These are phyloP conservation scores for Rhorus exstirpatorius DNA, from an alignment of 2,888 invertebrate genomes.

Conservation along the genomic window DNA sequence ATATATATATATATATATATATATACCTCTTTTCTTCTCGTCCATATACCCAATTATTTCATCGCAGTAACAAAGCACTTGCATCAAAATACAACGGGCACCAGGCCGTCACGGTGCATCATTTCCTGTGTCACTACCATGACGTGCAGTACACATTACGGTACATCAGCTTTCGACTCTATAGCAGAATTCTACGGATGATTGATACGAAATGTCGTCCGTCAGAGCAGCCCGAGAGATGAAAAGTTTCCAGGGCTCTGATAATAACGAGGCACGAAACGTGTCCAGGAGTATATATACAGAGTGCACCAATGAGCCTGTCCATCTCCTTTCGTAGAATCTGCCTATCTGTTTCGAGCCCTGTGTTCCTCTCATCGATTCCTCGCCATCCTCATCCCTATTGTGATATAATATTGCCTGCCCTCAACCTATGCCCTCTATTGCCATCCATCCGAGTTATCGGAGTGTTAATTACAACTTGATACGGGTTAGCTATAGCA, in stretches of 20 bases:
- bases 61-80: slow-evolving; percentile 25
- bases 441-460: slow-evolving; percentile 18
- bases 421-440: neutral
- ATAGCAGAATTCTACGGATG: slow-evolving; percentile 34
- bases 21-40: no score
- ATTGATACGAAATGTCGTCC: slow-evolving; percentile 41
- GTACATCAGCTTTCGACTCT: slow-evolving; percentile 29
- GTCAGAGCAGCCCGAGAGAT: slow-evolving; percentile 3
- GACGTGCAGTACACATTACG: slow-evolving; percentile 24
- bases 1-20: no score
- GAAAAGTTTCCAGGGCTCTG: slow-evolving; percentile 25
- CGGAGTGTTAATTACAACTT: slow-evolving; percentile 43
- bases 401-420: neutral
- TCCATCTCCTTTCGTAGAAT: neutral
- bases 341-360: neutral
- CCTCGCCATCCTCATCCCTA: neutral
- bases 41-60: slow-evolving; percentile 23
- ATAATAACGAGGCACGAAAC: slow-evolving; percentile 28
- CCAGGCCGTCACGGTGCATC: slow-evolving; percentile 29
- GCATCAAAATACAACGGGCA: slow-evolving; percentile 10
- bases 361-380: slow-evolving; percentile 11
- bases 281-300: neutral
- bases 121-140: slow-evolving; percentile 6
- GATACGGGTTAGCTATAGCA: slow-evolving; percentile 17
- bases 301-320: no score